phyloP scores from a whole-genome alignment of 1,140 invertebrate species.

The Pseudomyrmex cubaensis region DNA sequence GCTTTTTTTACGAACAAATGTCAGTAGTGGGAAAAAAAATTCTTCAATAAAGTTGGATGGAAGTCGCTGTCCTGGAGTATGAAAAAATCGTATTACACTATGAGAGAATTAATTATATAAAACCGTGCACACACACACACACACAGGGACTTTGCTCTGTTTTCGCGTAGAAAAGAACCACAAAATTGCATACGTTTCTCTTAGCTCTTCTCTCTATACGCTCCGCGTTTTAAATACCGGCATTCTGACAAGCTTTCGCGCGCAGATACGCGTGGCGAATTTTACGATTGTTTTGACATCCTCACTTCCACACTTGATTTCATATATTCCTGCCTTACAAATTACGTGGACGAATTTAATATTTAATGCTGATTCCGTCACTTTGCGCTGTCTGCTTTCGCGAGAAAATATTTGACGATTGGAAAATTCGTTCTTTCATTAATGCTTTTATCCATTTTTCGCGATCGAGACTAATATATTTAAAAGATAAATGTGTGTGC shows the following conservation, averaged over 20 bases:
- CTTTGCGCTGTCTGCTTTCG: background rate
- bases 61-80: background rate
- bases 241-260: background rate
- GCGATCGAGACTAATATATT: background rate
- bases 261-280: background rate
- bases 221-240: background rate
- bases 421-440: background rate
- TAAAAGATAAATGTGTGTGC: slow-evolving; percentile 1
- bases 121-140: no score
- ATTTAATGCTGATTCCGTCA: background rate
- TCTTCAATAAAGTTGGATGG: background rate
- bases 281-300: background rate
- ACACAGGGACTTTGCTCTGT: background rate
- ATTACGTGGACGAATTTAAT: background rate
- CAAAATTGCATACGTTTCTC: background rate
- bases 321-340: no score
- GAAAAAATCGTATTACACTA: slow-evolving; percentile 3
- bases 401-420: slow-evolving; percentile 17
- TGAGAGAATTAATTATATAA: slow-evolving; percentile 2
- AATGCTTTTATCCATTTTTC: background rate
- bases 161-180: background rate
- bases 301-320: background rate
- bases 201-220: no score
- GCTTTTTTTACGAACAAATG: no score
- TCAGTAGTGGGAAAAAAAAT: background rate